These are phyloP conservation scores for Antheraea yamamai DNA, from an alignment of 2,888 invertebrate genomes.

Conservation along the genomic window DNA sequence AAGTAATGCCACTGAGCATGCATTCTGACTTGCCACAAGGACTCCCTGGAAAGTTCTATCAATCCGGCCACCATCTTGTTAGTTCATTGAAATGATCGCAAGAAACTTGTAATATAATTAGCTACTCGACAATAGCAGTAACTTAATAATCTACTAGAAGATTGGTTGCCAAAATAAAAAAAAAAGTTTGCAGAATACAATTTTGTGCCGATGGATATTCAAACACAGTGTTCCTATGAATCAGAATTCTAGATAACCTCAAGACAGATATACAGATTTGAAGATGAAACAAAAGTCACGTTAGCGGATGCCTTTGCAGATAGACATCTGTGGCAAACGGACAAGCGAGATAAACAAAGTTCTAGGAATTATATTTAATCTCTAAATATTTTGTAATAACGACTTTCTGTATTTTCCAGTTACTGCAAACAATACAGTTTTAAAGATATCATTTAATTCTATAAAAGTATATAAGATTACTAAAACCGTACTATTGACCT, in stretches of 20 bases:
- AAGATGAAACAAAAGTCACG: background rate
- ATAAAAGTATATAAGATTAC: no score
- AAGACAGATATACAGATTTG: background rate
- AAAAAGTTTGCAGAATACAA: background rate
- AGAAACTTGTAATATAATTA: no score
- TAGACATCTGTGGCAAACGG: background rate
- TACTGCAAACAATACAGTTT: background rate
- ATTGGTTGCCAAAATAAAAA: background rate
- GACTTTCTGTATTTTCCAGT: background rate
- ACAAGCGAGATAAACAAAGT: background rate
- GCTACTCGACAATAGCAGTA: no score
- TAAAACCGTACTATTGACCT: no score
- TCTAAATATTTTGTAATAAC: background rate
- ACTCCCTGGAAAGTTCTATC: no score
- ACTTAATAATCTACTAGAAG: no score
- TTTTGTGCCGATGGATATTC: background rate
- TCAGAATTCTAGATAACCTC: background rate
- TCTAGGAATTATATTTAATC: background rate
- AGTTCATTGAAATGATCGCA: no score
- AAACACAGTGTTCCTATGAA: background rate
- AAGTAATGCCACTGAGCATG: no score
- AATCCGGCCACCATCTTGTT: no score
- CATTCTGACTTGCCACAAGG: no score
- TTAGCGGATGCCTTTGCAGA: background rate
- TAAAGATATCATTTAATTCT: no score